Conservation (phyloP, 2,797 vertebrate genomes). For the Oryzias dopingdopingensis region DNA sequence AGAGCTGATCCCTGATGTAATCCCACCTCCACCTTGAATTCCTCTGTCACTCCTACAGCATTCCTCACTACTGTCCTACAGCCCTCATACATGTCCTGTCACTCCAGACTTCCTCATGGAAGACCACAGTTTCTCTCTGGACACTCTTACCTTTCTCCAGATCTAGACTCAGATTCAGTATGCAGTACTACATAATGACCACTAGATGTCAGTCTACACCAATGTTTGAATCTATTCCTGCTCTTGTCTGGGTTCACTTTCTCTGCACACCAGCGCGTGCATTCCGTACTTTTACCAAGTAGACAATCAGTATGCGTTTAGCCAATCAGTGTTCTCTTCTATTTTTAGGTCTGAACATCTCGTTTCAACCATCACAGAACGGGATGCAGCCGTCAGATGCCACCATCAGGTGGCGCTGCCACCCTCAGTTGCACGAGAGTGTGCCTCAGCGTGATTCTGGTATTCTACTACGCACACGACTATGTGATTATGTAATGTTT, state of each 20-base stretch:
- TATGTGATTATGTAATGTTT: slow-evolving; percentile 73
- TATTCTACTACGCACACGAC: slow-evolving; percentile 47
- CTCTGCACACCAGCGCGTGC: slow-evolving; percentile 2
- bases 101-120: background rate
- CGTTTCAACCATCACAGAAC: slow-evolving; percentile 11
- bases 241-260: background rate
- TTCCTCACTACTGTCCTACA: no score
- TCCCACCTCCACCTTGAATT: no score
- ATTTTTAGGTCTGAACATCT: slow-evolving; percentile 19
- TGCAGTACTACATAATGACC: slow-evolving; percentile 33
- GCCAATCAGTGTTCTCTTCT: slow-evolving; percentile 30
- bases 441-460: slow-evolving; percentile 54
- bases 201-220: slow-evolving; percentile 65
- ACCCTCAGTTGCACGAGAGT: slow-evolving; percentile 19
- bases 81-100: no score
- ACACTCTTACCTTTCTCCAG: no score
- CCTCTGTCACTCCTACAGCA: no score
- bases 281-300: slow-evolving; percentile 22
- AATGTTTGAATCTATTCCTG: slow-evolving; percentile 19
- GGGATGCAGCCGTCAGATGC: background rate
- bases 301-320: slow-evolving; percentile 7
- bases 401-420: slow-evolving; percentile 62
- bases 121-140: background rate
- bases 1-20: no score
- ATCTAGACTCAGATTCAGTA: background rate